Percentiles rank a stretch among this genome's conserved stretches.
phyloP scores from a whole-genome alignment of 2,888 invertebrate species.

The Latheticus oryzae region DNA sequence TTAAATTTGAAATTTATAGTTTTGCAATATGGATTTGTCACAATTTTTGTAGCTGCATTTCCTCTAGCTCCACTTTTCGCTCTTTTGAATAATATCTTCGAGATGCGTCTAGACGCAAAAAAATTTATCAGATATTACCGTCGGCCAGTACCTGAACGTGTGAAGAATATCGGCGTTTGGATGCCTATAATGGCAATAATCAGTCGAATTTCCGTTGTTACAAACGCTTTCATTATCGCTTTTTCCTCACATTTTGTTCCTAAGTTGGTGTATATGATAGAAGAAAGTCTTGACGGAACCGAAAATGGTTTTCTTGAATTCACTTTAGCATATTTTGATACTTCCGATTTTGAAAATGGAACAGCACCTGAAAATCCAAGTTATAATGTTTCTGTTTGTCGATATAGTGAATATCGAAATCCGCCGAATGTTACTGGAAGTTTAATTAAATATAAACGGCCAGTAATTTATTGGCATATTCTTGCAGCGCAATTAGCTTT shows the following conservation, averaged over 20 bases:
- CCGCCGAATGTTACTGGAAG: conserved; percentile 68
- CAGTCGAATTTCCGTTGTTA: conserved; percentile 80
- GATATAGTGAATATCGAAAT: conserved; percentile 79
- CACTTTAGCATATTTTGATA: conserved; percentile 75
- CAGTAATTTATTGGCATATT: conserved; percentile 79
- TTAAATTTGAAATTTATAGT: conserved; percentile 69
- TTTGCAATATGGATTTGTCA: conserved; percentile 87
- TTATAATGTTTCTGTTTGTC: conserved; percentile 64
- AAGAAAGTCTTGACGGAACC: conserved; percentile 66
- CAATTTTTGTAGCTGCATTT: conserved; percentile 87
- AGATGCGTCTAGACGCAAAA: conserved; percentile 85
- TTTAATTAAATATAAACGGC: conserved; percentile 70
- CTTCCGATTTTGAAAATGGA: conserved; percentile 70
- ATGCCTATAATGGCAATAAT: conserved; percentile 79
- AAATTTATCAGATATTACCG: conserved; percentile 82
- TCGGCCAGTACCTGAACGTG: conserved; percentile 79
- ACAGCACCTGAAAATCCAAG: conserved; percentile 56
- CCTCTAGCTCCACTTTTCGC: conserved; percentile 87
- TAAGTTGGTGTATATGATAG: conserved; percentile 75
- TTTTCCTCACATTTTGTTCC: conserved; percentile 89
- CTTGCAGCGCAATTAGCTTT: conserved; percentile 79
- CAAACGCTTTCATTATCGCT: conserved; percentile 82
- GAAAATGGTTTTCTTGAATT: conserved; percentile 77
- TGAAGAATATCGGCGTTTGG: conserved; percentile 85
- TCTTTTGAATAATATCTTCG: conserved; percentile 83